These are phyloP conservation scores for Liparis tanakae DNA, from an alignment of 2,797 vertebrate species.

Conservation along the genomic window DNA sequence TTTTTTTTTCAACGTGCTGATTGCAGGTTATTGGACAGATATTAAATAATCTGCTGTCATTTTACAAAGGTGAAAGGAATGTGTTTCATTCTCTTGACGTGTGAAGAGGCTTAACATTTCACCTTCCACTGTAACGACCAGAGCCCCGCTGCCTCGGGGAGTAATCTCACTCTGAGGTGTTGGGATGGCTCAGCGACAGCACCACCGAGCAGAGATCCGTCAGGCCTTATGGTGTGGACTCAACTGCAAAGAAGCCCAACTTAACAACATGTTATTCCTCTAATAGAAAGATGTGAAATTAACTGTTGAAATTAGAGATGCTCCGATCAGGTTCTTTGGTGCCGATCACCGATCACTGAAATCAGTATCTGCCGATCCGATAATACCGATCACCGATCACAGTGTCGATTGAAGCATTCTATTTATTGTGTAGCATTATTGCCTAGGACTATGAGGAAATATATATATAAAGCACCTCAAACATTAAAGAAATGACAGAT, in stretches of 20 bases:
- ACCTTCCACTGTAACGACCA: conserved; percentile 65
- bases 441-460: too few relatives aligned
- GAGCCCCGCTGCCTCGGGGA: conserved; percentile 51
- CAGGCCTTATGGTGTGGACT: conserved; percentile 13
- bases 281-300: background rate
- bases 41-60: conserved; percentile 11
- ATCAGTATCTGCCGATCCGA: too few relatives aligned
- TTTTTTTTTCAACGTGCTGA: background rate
- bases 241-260: background rate
- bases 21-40: conserved; percentile 9
- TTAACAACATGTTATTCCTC: background rate
- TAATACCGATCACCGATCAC: too few relatives aligned
- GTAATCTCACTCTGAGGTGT: conserved; percentile 71
- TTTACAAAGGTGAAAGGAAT: conserved; percentile 23
- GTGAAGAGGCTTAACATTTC: conserved; percentile 52
- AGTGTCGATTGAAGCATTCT: too few relatives aligned
- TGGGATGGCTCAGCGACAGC: conserved; percentile 45
- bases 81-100: conserved; percentile 29
- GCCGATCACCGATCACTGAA: too few relatives aligned
- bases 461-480: too few relatives aligned
- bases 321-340: too few relatives aligned
- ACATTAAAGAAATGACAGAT: too few relatives aligned
- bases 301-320: too few relatives aligned
- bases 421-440: too few relatives aligned
- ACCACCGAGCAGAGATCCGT: conserved; percentile 22